These are phyloP conservation scores for Horisme vitalbata DNA, from an alignment of 2,888 invertebrate species.

Conservation along the genomic window DNA sequence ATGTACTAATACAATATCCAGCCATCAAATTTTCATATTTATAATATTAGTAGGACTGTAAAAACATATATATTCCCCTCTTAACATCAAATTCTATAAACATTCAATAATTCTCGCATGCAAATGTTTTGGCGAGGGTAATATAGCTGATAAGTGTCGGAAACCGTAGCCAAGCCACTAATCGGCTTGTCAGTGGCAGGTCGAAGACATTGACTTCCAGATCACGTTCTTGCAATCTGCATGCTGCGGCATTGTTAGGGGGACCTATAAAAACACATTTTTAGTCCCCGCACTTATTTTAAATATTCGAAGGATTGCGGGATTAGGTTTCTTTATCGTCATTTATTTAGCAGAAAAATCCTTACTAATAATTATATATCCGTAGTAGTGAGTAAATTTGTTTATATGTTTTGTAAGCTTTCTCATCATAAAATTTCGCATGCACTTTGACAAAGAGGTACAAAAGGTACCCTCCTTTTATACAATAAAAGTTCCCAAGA, in stretches of 20 bases:
- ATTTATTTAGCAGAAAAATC: no score
- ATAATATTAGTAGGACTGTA: no score
- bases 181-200: constrained; percentile 72
- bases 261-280: constrained; percentile 55
- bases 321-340: constrained; percentile 2
- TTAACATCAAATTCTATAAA: constrained; percentile 32
- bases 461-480: no score
- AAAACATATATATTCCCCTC: no score
- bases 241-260: constrained; percentile 57
- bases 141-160: constrained; percentile 30
- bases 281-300: constrained; percentile 38
- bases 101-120: constrained; percentile 16
- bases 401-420: no score
- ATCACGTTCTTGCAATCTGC: constrained; percentile 78
- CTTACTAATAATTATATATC: no score
- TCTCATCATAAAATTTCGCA: no score
- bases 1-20: no score
- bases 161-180: constrained; percentile 53
- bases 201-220: constrained; percentile 62
- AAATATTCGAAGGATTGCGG: constrained; percentile 30
- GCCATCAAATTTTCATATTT: no score
- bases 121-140: constrained; percentile 8
- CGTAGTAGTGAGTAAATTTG: no score
- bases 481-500: no score
- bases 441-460: no score